phyloP scores from a whole-genome alignment of 2,888 invertebrate genomes.

The Noctua pronuba region DNA sequence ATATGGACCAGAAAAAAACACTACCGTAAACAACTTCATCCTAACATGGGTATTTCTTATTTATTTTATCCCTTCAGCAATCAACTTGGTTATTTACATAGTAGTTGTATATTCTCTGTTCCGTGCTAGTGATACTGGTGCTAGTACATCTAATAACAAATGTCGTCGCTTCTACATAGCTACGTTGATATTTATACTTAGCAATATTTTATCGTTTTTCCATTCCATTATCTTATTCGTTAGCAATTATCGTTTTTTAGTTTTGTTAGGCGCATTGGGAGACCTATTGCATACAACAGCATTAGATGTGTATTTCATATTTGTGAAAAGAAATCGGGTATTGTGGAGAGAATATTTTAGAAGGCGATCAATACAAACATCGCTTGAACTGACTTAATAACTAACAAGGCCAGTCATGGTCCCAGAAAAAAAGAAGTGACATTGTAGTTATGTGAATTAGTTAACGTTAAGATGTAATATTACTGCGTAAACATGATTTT shows the following conservation, averaged over 20 bases:
- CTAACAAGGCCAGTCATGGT: too few species aligned
- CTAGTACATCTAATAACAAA: conserved; percentile 11
- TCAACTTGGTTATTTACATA: neutral
- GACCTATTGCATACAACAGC: neutral
- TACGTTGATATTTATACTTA: conserved; percentile 40
- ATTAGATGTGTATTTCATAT: neutral
- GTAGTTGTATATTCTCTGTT: conserved; percentile 22
- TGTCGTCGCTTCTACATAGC: conserved; percentile 37
- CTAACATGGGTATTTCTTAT: too few species aligned
- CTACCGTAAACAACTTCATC: too few species aligned
- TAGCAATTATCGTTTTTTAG: too few species aligned
- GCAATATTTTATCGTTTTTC: conserved; percentile 38
- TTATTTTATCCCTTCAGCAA: neutral
- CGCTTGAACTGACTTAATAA: neutral
- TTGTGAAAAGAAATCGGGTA: conserved; percentile 11
- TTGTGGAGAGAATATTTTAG: neutral
- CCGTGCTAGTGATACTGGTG: neutral
- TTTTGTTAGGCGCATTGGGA: neutral
- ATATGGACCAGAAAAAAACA: too few species aligned
- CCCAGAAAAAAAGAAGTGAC: neutral
- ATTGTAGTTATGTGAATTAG: neutral
- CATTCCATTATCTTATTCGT: too few species aligned
- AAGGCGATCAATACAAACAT: neutral
- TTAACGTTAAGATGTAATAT: neutral
- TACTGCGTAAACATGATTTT: neutral